Conservation (phyloP, 1,140 invertebrate species). For the Dinothrombium tinctorium region DNA sequence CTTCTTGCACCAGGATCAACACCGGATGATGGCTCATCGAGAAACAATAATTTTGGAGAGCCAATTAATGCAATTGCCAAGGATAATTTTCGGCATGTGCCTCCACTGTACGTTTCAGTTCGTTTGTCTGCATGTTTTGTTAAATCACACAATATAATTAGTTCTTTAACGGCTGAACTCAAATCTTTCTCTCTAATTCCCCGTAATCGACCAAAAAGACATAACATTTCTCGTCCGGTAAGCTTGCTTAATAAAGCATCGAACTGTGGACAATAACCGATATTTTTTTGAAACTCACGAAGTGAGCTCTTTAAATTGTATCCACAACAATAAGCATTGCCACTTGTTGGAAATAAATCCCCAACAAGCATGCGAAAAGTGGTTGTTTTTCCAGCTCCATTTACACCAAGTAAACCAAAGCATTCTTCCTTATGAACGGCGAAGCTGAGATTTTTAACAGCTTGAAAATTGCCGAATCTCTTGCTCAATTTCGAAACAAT, state of each 20-base stretch:
- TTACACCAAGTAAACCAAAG: conserved; percentile 26
- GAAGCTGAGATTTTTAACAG: conserved; percentile 15
- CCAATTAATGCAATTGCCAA: conserved; percentile 26
- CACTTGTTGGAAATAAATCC: conserved; percentile 19
- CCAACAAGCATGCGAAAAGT: conserved; percentile 21
- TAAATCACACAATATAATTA: background rate
- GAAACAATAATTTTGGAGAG: background rate
- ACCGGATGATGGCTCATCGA: conserved; percentile 26
- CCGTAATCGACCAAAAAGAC: background rate
- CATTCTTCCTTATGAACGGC: conserved; percentile 22
- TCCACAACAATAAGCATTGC: conserved; percentile 16
- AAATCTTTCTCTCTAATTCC: background rate
- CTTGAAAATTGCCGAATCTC: conserved; percentile 13
- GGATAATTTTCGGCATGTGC: conserved; percentile 31
- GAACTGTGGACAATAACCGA: conserved; percentile 33
- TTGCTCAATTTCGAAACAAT: conserved; percentile 13
- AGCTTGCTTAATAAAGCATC: conserved; percentile 55
- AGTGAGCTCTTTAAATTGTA: conserved; percentile 28
- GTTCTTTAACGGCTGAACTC: background rate
- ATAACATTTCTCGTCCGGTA: conserved; percentile 29
- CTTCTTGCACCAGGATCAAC: conserved; percentile 30
- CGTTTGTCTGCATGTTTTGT: background rate
- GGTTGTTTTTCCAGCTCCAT: conserved; percentile 23
- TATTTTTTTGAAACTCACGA: conserved; percentile 17
- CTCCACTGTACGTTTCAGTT: conserved; percentile 19